Base-by-base conservation (phyloP, 2,113 vertebrate genomes). In the Atlantisia rogersi region DNA sequence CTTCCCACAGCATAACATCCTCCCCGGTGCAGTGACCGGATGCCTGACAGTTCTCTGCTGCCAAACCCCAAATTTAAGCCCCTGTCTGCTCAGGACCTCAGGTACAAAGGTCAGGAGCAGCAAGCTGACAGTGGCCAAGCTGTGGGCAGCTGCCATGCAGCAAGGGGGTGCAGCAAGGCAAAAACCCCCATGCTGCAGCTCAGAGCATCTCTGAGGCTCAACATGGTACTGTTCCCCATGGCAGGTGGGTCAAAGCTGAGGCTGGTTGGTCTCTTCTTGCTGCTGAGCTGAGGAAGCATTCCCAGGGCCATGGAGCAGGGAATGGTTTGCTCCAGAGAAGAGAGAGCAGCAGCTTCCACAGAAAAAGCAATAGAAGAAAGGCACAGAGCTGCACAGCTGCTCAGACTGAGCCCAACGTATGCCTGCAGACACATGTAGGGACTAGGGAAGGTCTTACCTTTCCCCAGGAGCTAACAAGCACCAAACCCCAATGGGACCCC, bases 171-270 rank as follows among this genome's bases (percentile, higher is more conserved):
- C 2, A 56, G 69, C n/a, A 31, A 84, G 64, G 73, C 40, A 56
- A 56, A 26, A 69, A 59, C 0, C 48, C 48, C 48, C 11, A 67
- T 13, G 35, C 64, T 59, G 50, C 68, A 35, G 42, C 10, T 75
- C 6, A 2, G 60, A 91, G n/a, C 35, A 35, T n/a, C 82, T 11
- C 63, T 0, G 3, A 64, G 52, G 32, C 52, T 67, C 4, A 2
- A 22, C 0, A 0, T 2, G 2, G 50, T 6, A 5, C 25, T 1
- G 0, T 7, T 70, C 52, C 31, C 37, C 22, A 2, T 0, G 1
- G 56, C 52, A 71, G 14, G 0, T 4, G 42, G n/a, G 37, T 50
- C 73, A 48, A 19, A 73, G 63, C 24, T 3, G 24, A 84, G 53
- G 65, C 39, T 12, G 24, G 15, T 24, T 44, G 14, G n/a, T 5